Evolutionary conservation across 1,140 invertebrate species (phyloP).

Genomic region (Zaprionus tsacasi): DNA sequence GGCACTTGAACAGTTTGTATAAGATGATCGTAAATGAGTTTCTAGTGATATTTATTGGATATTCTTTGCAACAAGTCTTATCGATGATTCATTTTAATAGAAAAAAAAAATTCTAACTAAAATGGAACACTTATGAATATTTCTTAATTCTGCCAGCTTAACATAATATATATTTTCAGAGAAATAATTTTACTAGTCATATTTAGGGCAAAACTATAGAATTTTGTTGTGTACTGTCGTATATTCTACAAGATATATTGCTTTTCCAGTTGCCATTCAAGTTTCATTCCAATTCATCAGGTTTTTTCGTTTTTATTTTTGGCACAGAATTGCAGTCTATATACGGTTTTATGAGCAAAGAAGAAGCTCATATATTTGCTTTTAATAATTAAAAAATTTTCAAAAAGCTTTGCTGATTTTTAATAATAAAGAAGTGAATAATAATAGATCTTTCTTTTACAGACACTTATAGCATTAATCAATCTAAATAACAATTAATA

Average conservation of each 20-base stretch:
- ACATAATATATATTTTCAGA: not conserved
- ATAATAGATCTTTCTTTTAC: too few relatives aligned
- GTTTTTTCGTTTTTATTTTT: not conserved
- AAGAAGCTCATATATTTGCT: not conserved
- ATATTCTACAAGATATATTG: not conserved
- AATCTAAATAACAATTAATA: not conserved
- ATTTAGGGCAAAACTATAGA: not conserved
- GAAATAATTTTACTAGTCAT: not conserved
- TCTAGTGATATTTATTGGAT: not conserved
- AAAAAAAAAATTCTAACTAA: too few relatives aligned
- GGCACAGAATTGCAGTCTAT: not conserved
- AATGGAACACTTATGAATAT: not conserved
- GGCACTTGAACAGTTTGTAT: slow-evolving; percentile 18
- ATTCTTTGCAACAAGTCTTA: not conserved
- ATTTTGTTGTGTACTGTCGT: not conserved
- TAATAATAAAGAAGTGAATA: too few relatives aligned
- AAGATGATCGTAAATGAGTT: not conserved
- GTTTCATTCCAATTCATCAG: not conserved
- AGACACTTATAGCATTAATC: too few relatives aligned
- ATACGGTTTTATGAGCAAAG: not conserved
- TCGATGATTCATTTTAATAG: not conserved
- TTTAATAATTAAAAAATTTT: too few relatives aligned
- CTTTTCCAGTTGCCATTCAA: not conserved
- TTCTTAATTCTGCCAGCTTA: too few relatives aligned
- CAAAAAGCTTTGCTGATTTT: too few relatives aligned